phyloP scores from a whole-genome alignment of 2,113 vertebrate species.

The Strix aluco region DNA sequence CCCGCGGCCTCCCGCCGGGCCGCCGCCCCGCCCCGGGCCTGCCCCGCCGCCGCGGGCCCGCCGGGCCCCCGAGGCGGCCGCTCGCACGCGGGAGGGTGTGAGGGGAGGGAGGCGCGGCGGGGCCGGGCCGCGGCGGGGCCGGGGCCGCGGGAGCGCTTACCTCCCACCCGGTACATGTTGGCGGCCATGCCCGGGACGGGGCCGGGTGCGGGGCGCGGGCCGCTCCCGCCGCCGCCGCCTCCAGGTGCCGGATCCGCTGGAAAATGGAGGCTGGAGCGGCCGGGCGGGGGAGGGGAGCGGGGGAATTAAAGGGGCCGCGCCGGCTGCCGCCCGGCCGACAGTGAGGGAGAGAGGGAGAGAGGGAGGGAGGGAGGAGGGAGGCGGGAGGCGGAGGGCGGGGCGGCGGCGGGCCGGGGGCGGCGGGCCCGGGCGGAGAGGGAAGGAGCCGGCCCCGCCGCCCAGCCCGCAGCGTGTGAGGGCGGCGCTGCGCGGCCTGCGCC shows the following conservation, averaged over 20 bases:
- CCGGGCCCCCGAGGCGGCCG: neutral
- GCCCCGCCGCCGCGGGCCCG: neutral
- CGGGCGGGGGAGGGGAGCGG: neutral
- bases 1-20: neutral
- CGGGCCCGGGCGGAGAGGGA: neutral
- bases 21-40: neutral
- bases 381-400: neutral
- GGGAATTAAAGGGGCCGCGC: slow-evolving; percentile 16
- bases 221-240: neutral
- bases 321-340: neutral
- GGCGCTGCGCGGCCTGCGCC: neutral
- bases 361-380: too few relatives aligned
- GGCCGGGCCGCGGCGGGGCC: neutral
- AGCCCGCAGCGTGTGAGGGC: neutral
- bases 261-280: slow-evolving; percentile 48
- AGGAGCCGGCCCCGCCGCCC: neutral
- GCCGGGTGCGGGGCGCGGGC: neutral
- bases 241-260: slow-evolving; percentile 37
- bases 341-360: neutral
- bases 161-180: slow-evolving; percentile 75
- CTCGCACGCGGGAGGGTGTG: neutral
- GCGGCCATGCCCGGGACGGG: slow-evolving; percentile 63
- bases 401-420: neutral
- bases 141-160: slow-evolving; percentile 15
- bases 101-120: neutral